These are phyloP conservation scores for Drosophila phalerata DNA, from an alignment of 2,888 invertebrate species.

Conservation along the genomic window DNA sequence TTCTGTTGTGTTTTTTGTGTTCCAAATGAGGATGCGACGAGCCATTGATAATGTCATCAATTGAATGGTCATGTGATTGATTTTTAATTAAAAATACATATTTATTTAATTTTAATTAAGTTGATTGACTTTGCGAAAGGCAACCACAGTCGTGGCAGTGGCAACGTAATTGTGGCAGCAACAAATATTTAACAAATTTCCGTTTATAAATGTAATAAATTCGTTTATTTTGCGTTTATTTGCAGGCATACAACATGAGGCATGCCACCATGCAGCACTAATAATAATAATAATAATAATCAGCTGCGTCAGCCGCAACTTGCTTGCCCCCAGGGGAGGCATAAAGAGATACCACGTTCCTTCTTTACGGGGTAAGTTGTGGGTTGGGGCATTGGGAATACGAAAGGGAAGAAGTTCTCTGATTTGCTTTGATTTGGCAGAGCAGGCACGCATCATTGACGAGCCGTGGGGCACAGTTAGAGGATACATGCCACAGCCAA, in stretches of 20 bases:
- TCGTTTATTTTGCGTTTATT: constrained; percentile 45
- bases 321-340: constrained; percentile 44
- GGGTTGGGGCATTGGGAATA: neutral
- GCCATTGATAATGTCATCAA: constrained; percentile 45
- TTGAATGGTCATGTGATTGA: constrained; percentile 61
- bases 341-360: constrained; percentile 39
- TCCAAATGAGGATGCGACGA: constrained; percentile 1
- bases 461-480: constrained; percentile 48
- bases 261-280: constrained; percentile 41
- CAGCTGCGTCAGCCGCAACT: constrained; percentile 46
- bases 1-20: neutral
- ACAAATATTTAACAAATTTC: constrained; percentile 63
- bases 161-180: constrained; percentile 2
- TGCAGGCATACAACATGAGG: constrained; percentile 28
- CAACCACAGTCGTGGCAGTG: constrained; percentile 38
- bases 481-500: constrained; percentile 17
- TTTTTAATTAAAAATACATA: constrained; percentile 74
- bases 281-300: constrained; percentile 58
- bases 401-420: constrained; percentile 11
- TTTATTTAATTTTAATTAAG: constrained; percentile 74
- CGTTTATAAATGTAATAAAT: constrained; percentile 43
- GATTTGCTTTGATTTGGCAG: constrained; percentile 66
- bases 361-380: constrained; percentile 20
- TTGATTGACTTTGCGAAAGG: constrained; percentile 65
- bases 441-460: constrained; percentile 66